Conservation (phyloP, 2,888 invertebrate genomes). For the Steinernema scapterisci region DNA sequence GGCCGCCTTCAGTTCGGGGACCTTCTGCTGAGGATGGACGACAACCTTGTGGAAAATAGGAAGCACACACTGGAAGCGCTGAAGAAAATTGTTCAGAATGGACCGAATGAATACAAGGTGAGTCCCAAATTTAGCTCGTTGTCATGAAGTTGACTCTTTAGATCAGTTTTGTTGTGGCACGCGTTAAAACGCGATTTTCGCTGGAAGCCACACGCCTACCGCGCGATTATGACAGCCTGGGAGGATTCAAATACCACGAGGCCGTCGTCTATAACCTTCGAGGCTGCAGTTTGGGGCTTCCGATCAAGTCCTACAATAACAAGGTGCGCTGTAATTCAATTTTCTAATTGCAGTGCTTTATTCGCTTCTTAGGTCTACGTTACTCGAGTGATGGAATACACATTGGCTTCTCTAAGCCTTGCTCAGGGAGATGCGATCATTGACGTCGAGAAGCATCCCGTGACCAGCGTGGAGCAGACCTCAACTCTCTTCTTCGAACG, state of each 20-base stretch:
- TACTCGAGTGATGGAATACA: conserved; percentile 31
- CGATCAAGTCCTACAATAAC: conserved; percentile 34
- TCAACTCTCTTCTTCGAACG: background rate
- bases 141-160: background rate
- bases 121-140: background rate
- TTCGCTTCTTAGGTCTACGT: conserved; percentile 26
- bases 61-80: background rate
- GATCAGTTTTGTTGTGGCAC: background rate
- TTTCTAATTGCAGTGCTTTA: background rate
- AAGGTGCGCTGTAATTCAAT: background rate
- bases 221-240: background rate
- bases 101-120: background rate
- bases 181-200: background rate
- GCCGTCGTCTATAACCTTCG: background rate
- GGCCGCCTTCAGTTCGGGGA: background rate
- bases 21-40: conserved; percentile 12
- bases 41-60: background rate
- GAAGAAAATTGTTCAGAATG: background rate
- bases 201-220: background rate
- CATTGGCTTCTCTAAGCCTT: conserved; percentile 29
- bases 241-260: conserved; percentile 9
- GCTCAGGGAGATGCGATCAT: conserved; percentile 36
- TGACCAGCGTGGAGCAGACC: conserved; percentile 34
- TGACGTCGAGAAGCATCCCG: conserved; percentile 32
- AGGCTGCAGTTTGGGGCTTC: background rate